Percentiles rank a stretch among this genome's conserved stretches.
phyloP scores from a whole-genome alignment of 2,888 invertebrate species.

The Saturnia japonica region DNA sequence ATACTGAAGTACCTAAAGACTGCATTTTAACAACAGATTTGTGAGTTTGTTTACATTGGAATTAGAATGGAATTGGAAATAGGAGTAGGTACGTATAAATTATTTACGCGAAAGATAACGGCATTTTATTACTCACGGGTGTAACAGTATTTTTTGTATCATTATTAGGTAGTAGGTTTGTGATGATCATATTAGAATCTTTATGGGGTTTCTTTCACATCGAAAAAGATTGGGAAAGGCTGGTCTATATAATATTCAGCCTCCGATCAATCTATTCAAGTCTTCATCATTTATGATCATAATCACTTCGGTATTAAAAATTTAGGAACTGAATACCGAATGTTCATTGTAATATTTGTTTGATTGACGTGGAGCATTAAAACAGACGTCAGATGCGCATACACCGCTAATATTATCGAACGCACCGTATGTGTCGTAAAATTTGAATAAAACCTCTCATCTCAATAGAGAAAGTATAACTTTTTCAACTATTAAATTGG shows the following conservation, averaged over 20 bases:
- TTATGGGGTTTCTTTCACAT: not conserved
- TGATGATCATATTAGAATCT: not conserved
- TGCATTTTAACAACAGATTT: too few relatives aligned
- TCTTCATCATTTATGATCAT: not conserved
- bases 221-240: not conserved
- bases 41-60: too few relatives aligned
- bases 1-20: too few relatives aligned
- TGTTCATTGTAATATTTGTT: slow-evolving; percentile 18
- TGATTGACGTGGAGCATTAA: slow-evolving; percentile 27
- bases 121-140: too few relatives aligned
- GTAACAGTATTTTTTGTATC: too few relatives aligned
- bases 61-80: too few relatives aligned
- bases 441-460: slow-evolving; percentile 42
- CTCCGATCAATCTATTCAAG: slow-evolving; percentile 4
- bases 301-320: not conserved
- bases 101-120: too few relatives aligned
- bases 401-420: slow-evolving; percentile 32
- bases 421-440: slow-evolving; percentile 43
- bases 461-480: slow-evolving; percentile 33
- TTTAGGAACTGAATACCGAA: slow-evolving; percentile 28
- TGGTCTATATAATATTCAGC: not conserved
- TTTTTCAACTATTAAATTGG: slow-evolving; percentile 37
- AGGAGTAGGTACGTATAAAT: too few relatives aligned
- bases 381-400: slow-evolving; percentile 41
- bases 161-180: not conserved